Evolutionary conservation across 2,797 vertebrate genomes (phyloP), one percentile per base, ranked within the genome.

Genomic region (Holocentrus rufus): DNA sequence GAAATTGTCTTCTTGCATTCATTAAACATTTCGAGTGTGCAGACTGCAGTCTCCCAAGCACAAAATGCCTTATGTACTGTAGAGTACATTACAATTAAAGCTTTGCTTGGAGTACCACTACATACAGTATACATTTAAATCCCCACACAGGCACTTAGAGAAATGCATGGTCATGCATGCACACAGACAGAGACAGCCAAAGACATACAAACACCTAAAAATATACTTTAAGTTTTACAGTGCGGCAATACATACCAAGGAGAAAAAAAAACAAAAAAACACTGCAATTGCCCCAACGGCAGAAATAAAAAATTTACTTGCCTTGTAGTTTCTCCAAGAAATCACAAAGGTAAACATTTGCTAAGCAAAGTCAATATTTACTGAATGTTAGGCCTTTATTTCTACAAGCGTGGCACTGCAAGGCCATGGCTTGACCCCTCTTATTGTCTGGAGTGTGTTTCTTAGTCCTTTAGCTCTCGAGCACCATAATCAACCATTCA

Each of bases 281-380:
- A 49, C 69, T 5, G 53, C 77, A 86, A 79, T 76, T 72, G 76
- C 69, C 53, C 44, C 50, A 27, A 57, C 15, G 39, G 49, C 79
- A 58, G 23, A 54, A 85, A 85, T 87, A 50, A 74, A 66, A 84
- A 74, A 80, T 46, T 27, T 58, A 85, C 68, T 74, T 74, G 77
- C 69, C 64, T 79, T 65, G 46, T 42, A 78, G 79, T 71, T 81
- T 81, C 73, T 82, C 61, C 46, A 54, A 72, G 65, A 85, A 84
- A 72, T 60, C 73, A 63, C 67, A 61, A 60, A 72, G 61, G 66
- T 91, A 91, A 93, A 92, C 87, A 90, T 87, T 85, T 82, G 82
- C 81, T 77, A 68, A 78, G 86, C 68, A 89, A 69, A 80, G 85
- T 93, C 91, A 93, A 93, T 93, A 92, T 93, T 93, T 93, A 91